A percentile compares a stretch with the other conserved stretches of the same genome.
phyloP scores from a whole-genome alignment of 2,888 invertebrate species.

The Exephanes ischioxanthus region DNA sequence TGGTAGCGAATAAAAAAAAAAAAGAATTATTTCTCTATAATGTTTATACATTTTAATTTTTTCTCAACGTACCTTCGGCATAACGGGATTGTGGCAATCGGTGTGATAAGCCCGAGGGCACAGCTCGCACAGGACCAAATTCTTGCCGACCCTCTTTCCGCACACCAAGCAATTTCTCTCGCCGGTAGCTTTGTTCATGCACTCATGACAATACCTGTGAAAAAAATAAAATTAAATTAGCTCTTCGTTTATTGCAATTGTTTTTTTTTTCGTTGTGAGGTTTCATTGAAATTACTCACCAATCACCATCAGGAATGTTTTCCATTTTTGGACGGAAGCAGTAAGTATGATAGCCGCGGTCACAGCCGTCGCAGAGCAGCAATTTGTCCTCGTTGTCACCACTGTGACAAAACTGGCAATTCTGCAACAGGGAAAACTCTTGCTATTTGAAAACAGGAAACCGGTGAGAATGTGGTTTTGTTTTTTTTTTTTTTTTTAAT shows the following conservation, averaged over 20 bases:
- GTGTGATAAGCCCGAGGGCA: slow-evolving; percentile 97
- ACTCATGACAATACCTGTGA: slow-evolving; percentile 96
- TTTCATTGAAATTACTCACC: slow-evolving; percentile 87
- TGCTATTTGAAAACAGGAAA: slow-evolving; percentile 57
- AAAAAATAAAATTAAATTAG: neutral
- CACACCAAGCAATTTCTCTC: slow-evolving; percentile 98
- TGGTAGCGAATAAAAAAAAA: neutral
- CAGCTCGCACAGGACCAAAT: slow-evolving; percentile 94
- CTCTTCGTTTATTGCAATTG: neutral
- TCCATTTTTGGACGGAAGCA: slow-evolving; percentile 99
- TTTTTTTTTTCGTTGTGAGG: neutral
- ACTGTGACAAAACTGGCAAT: slow-evolving; percentile 98
- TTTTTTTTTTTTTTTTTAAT: neutral
- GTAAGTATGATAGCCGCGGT: slow-evolving; percentile 99
- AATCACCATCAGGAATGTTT: slow-evolving; percentile 98
- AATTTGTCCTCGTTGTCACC: slow-evolving; percentile 98
- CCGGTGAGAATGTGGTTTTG: slow-evolving; percentile 12
- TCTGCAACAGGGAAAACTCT: slow-evolving; percentile 87
- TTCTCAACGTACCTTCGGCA: slow-evolving; percentile 88
- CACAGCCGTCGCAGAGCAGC: slow-evolving; percentile 98
- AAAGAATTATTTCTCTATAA: neutral
- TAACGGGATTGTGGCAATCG: slow-evolving; percentile 96
- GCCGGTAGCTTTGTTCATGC: slow-evolving; percentile 96
- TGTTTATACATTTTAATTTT: neutral
- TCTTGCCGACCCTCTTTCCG: slow-evolving; percentile 90